Base-by-base conservation (phyloP, 2,797 vertebrate species). In the Enteromius radiatus region DNA sequence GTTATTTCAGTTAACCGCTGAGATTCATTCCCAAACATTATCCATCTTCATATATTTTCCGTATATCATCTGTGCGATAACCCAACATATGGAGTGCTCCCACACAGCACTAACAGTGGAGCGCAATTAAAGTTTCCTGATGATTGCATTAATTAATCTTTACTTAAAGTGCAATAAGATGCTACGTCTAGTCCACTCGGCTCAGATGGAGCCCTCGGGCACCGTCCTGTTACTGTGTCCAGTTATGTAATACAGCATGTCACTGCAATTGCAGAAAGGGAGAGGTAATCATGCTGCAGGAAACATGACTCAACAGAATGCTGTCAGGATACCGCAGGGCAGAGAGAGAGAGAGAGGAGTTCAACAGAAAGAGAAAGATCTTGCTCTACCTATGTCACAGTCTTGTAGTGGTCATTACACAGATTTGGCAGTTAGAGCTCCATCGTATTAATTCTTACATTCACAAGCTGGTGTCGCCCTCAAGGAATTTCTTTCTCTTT, bases 241-340 rank as follows among this genome's bases (percentile, higher is more conserved):
- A 17, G 45, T 87, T 87, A 83, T 75, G 80, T 83, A 87, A 83
- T 31, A 67, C 56, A 76, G 52, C 23, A 41, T 82, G 76, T 80
- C 79, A 78, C n/a, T 45, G 81, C 82, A 71, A 83, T 79, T n/a
- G 26, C 38, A 31, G 64, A 56, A 49, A 64, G 73, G 73, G 33
- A 70, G 69, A 81, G 26, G 52, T 49, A 56, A 45, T 81, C 31
- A 33, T 64, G 79, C 79, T n/a, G 26, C 79, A 81, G 81, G 78
- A 63, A 82, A 79, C 64, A 76, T 85, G 85, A 87, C 84, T 88
- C 79, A 88, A 80, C 65, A 43, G 33, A 67, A 75, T 45, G 61
- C 79, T 71, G 38, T 47, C 73, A 76, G 76, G 59, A 85, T 12
- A 33, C 52, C 19, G 38, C 76, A 79, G 73, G 23, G 36, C 70